Evolutionary conservation across 2,113 vertebrate species (phyloP), one percentile per base, ranked within the genome.

Genomic region (Eublepharis macularius): DNA sequence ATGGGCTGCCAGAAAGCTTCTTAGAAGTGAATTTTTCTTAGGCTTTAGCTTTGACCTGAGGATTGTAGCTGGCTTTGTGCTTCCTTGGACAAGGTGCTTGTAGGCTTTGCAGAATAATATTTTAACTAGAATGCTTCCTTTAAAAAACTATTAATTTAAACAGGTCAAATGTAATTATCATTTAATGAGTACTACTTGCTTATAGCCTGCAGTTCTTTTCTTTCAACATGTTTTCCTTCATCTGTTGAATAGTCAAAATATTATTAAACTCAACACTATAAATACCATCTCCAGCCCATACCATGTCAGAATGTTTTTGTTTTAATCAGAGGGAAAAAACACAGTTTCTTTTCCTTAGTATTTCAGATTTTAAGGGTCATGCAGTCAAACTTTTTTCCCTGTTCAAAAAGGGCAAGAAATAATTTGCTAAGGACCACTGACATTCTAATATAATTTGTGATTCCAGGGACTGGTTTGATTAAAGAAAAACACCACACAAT

Each of bases 81-180:
- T 47, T 34, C 17, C 4, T 3, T 47, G 54, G 65, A 43, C 63
- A 76, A 73, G 68, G 34, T 34, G 66, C 57, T 63, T 49, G 41
- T 29, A 68, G n/a, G 36, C 76, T 80, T 80, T 81, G 57, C 49
- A 19, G 29, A 65, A 80, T 65, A 81, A 24, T 45, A 80, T 80
- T 75, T 87, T 68, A 74, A 80, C 36, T 43, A 41, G 68, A 57
- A 51, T 19, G 10, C 41, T 86, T 63, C 32, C 43, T 80, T 87
- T 73, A 19, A 13, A 19, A 83, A 63, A 45, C 66, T 14, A 45
- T 83, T 70, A 65, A 79, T 51, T 49, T 54, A 73, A 81, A 68
- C 76, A 80, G 84, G 76, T 79, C 68, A 12, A 41, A 47, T 41
- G 32, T 75, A 80, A 83, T 83, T 78, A 65, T 83, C 57, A 83